phyloP scores from a whole-genome alignment of 1,140 invertebrate genomes.

The Drosophila tristis region DNA sequence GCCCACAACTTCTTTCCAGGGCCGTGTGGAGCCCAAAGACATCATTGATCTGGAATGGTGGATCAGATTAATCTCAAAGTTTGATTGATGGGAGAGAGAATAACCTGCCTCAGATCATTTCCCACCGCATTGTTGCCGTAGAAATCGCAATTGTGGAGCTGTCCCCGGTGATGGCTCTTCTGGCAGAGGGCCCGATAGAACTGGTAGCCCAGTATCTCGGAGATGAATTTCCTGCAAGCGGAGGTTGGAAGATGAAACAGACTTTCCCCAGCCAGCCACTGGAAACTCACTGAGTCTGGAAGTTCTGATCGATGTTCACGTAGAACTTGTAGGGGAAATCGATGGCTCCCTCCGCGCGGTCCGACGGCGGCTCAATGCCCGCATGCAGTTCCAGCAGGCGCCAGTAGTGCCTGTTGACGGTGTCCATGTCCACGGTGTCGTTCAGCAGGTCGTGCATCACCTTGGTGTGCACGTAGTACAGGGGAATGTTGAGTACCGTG shows the following conservation, averaged over 20 bases:
- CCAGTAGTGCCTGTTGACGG: constrained; percentile 87
- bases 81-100: too few species aligned
- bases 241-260: too few species aligned
- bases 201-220: constrained; percentile 78
- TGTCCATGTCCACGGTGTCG: constrained; percentile 75
- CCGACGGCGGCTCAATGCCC: constrained; percentile 86
- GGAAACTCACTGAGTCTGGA: constrained; percentile 67
- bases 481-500: constrained; percentile 71
- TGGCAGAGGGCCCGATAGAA: constrained; percentile 87
- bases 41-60: constrained; percentile 84
- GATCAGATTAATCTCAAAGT: neutral
- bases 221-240: constrained; percentile 71
- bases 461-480: constrained; percentile 78
- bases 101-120: constrained; percentile 74
- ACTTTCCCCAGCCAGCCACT: neutral
- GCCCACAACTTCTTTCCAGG: constrained; percentile 86
- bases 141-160: constrained; percentile 87
- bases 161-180: constrained; percentile 85
- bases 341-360: constrained; percentile 86
- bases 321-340: constrained; percentile 86
- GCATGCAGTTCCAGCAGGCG: constrained; percentile 85
- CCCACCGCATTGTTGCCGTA: constrained; percentile 84
- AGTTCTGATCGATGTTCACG: constrained; percentile 73
- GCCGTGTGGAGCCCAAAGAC: constrained; percentile 85
- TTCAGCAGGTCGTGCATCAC: constrained; percentile 75